Evolutionary conservation across 2,888 invertebrate genomes (phyloP), one percentile per base, ranked within the genome.

Genomic region (Troides oblongomaculatus): DNA sequence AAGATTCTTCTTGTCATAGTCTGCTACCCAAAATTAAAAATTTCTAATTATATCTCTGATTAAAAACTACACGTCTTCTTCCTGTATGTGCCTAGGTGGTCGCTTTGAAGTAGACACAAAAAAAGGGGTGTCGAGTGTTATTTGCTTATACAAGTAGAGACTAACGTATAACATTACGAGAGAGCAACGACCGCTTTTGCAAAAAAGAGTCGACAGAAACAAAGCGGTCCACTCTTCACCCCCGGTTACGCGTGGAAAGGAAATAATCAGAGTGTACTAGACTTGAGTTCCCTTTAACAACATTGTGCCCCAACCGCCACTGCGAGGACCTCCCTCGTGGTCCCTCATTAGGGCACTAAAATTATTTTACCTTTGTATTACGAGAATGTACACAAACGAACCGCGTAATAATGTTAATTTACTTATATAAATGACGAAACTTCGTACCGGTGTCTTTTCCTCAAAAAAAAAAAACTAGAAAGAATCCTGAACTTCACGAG

Each of bases 181-280:
- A 74, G 86, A 77, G 80, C 84, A 79, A 76, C 80, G 82, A 82
- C 83, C 85, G 80, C 77, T 70, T 69, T 73, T 74, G 69, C 71
- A 78, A 78, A 81, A 82, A 82, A 79, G 83, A 83, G 82, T 77
- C 78, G 75, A 70, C 74, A 73, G 75, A 77, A 58, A 79, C 79
- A 80, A 80, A 76, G 72, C 71, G 72, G 72, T 76, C 76, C 80
- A 79, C 78, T 75, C 80, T 81, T 81, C 85, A 84, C 87, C 79
- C 79, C 72, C 74, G 71, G 71, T 72, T 72, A 64, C 57, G 53
- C 70, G 71, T 75, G 74, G 73, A 80, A 81, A 84, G 87, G 84
- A 87, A 87, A 85, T 86, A 84, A 86, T 85, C 83, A 81, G 80
- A 82, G 85, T 79, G 81, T 80, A 77, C 84, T 80, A 79, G 78